phyloP scores from a whole-genome alignment of 2,888 invertebrate species.

The Cheilosia grossa region DNA sequence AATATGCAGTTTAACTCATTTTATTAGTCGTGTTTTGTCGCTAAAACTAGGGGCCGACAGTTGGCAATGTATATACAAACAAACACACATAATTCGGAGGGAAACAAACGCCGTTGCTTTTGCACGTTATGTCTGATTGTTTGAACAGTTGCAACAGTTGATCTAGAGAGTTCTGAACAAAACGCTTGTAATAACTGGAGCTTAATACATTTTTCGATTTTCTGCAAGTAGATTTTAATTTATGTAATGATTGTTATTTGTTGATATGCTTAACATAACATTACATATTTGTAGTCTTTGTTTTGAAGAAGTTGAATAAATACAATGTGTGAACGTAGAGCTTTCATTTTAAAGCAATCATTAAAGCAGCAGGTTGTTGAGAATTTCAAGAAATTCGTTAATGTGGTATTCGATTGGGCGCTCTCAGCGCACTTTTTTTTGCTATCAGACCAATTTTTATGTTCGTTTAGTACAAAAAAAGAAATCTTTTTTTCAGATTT shows the following conservation, averaged over 20 bases:
- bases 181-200: conserved; percentile 6
- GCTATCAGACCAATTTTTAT: too few species aligned
- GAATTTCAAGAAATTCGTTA: conserved; percentile 21
- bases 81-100: too few species aligned
- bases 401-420: too few species aligned
- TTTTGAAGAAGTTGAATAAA: conserved; percentile 17
- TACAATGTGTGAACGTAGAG: conserved; percentile 11
- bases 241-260: conserved; percentile 14
- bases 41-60: too few species aligned
- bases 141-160: too few species aligned
- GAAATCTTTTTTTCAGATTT: too few species aligned
- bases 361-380: neutral
- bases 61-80: too few species aligned
- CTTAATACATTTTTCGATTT: conserved; percentile 24
- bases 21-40: conserved; percentile 8
- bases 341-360: conserved; percentile 4
- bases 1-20: conserved; percentile 38
- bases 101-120: too few species aligned
- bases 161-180: too few species aligned
- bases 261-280: conserved; percentile 70
- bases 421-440: too few species aligned
- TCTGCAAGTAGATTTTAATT: conserved; percentile 8
- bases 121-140: too few species aligned
- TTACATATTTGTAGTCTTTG: conserved; percentile 47
- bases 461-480: too few species aligned